A percentile compares a stretch with the other conserved stretches of the same genome.
Conservation (phyloP, 2,113 vertebrate species). For the Lophura nycthemera region DNA sequence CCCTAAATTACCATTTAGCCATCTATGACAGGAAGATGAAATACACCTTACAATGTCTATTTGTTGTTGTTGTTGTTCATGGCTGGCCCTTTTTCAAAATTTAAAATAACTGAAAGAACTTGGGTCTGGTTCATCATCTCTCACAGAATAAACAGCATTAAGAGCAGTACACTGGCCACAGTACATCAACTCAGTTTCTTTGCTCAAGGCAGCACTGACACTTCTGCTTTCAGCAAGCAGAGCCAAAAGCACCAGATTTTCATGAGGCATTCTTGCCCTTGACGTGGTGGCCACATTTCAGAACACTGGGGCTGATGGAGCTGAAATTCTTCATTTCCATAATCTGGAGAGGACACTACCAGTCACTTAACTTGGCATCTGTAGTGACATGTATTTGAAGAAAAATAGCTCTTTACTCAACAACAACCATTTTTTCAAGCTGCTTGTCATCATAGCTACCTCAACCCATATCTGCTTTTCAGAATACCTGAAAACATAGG, state of each 20-base stretch:
- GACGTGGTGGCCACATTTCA: not conserved
- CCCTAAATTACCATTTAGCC: not conserved
- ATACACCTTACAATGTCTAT: not conserved
- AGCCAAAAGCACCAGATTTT: not conserved
- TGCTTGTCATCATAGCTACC: not conserved
- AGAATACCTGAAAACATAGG: not conserved
- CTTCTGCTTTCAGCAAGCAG: not conserved
- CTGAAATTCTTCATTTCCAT: not conserved
- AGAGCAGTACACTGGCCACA: not conserved
- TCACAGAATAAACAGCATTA: not conserved
- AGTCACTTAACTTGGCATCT: not conserved
- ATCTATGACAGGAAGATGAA: not conserved
- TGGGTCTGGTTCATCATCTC: not conserved
- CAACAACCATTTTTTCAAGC: not conserved
- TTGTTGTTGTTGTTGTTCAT: not conserved
- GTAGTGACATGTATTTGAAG: not conserved
- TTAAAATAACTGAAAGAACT: not conserved
- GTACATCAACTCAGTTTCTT: not conserved
- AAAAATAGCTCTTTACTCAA: not conserved
- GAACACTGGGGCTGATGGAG: not conserved
- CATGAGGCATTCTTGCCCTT: not conserved
- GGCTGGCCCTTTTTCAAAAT: not conserved
- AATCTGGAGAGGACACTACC: not conserved
- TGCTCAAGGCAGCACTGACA: not conserved
- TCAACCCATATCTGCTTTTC: not conserved